phyloP scores from a whole-genome alignment of 2,888 invertebrate species.

The Deroplatys truncata region DNA sequence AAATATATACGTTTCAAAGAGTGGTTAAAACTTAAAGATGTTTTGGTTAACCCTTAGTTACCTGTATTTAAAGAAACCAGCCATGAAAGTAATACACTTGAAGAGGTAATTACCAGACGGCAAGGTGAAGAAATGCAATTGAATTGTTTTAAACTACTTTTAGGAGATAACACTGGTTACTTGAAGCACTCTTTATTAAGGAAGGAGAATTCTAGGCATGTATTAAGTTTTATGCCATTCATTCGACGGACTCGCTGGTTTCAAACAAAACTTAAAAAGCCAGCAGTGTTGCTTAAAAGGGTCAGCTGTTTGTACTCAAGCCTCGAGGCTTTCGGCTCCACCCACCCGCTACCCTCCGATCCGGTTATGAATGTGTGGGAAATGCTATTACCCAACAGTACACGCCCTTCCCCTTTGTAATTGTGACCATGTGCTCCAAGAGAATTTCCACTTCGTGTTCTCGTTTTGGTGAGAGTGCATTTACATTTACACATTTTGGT shows the following conservation, averaged over 20 bases:
- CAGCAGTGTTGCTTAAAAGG: not conserved
- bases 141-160: too few relatives aligned
- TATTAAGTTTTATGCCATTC: not conserved
- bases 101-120: too few relatives aligned
- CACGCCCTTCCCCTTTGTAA: not conserved
- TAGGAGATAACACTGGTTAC: too few relatives aligned
- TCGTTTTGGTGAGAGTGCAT: not conserved
- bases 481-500: not conserved
- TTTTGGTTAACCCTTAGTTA: too few relatives aligned
- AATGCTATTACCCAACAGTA: not conserved
- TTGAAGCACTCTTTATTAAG: too few relatives aligned
- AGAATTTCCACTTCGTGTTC: too few relatives aligned
- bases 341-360: not conserved
- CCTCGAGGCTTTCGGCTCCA: not conserved
- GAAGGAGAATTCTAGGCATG: not conserved
- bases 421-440: too few relatives aligned
- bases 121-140: too few relatives aligned
- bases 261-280: not conserved
- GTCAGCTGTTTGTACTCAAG: not conserved
- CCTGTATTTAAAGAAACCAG: too few relatives aligned
- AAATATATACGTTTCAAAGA: too few relatives aligned
- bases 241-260: not conserved
- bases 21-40: too few relatives aligned
- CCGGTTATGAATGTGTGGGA: not conserved
- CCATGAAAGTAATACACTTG: too few relatives aligned